These are phyloP conservation scores for Oriolus oriolus DNA, from an alignment of 2,113 vertebrate genomes.

Conservation along the genomic window DNA sequence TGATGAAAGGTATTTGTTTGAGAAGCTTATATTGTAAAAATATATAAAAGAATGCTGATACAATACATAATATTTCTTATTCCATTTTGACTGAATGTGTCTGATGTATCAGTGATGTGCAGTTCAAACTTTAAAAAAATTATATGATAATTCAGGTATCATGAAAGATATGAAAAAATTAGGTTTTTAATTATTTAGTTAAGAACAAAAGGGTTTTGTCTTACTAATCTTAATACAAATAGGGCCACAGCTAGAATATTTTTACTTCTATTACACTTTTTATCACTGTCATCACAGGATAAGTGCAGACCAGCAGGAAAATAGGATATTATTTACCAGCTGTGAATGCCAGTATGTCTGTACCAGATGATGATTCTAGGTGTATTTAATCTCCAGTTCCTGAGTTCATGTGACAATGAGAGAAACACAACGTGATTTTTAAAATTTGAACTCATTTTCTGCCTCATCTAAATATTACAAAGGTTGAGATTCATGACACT, in stretches of 20 bases:
- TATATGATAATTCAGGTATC: neutral
- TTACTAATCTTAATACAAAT: neutral
- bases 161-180: neutral
- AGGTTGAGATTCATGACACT: neutral
- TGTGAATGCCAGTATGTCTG: neutral
- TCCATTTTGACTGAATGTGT: neutral
- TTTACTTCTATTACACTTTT: neutral
- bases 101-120: neutral
- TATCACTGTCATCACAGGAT: neutral
- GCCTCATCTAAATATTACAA: neutral
- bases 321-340: neutral
- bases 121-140: neutral
- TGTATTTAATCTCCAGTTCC: neutral
- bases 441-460: neutral
- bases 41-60: neutral
- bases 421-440: rapidly evolving
- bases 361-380: neutral
- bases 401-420: neutral
- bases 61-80: neutral
- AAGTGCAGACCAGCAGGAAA: neutral
- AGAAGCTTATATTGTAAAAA: neutral
- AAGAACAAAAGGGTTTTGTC: neutral
- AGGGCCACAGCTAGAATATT: neutral
- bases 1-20: neutral
- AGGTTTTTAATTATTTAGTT: neutral